These are phyloP conservation scores for Muscidifurax raptorellus DNA, from an alignment of 1,140 invertebrate genomes.

Conservation along the genomic window DNA sequence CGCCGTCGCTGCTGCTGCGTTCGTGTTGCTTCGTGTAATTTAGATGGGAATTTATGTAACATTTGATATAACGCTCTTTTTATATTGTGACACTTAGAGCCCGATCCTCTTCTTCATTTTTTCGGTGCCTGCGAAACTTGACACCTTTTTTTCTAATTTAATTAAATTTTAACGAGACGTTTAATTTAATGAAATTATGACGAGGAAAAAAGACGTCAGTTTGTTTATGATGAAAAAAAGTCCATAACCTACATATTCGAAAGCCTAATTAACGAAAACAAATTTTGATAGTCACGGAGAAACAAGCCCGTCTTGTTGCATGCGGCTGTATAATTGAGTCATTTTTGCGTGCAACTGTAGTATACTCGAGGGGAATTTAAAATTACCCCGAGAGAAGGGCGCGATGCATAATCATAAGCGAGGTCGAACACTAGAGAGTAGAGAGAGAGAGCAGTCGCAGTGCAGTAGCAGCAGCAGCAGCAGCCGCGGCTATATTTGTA, in stretches of 20 bases:
- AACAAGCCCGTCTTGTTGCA: neutral
- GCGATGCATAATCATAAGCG: slow-evolving; percentile 47
- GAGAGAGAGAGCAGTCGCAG: neutral
- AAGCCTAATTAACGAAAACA: neutral
- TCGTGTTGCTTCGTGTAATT: too few species aligned
- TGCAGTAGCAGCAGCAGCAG: neutral
- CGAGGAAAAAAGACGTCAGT: too few species aligned
- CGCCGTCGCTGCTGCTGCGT: too few species aligned
- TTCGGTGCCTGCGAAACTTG: too few species aligned
- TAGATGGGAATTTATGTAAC: too few species aligned
- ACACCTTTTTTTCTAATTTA: too few species aligned
- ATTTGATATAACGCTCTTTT: too few species aligned
- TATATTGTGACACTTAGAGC: too few species aligned
- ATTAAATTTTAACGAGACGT: too few species aligned
- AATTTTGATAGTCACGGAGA: neutral
- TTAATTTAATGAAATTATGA: too few species aligned
- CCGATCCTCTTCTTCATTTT: too few species aligned
- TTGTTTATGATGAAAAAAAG: too few species aligned
- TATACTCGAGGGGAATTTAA: slow-evolving; percentile 29
- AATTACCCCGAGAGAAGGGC: slow-evolving; percentile 23
- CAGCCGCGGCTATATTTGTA: slow-evolving; percentile 36
- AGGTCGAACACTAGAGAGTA: neutral
- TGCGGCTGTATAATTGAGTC: slow-evolving; percentile 16
- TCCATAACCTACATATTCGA: neutral
- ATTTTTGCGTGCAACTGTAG: slow-evolving; percentile 25